Conservation (phyloP, 2,888 invertebrate species). For the Nomada ruficornis region DNA sequence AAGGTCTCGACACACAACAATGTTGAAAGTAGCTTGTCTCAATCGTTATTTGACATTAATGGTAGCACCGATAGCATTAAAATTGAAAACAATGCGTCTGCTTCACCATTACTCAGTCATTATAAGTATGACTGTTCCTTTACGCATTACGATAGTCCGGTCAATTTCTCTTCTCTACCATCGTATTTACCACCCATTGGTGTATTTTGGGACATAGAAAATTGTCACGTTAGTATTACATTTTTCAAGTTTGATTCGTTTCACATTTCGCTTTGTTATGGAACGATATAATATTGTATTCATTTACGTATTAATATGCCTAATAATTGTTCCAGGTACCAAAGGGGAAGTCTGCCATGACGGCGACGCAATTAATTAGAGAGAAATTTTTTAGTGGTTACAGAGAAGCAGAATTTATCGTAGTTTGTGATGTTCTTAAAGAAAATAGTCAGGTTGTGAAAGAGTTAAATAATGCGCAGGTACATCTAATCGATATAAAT, state of each 20-base stretch:
- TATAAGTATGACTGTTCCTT: constrained; percentile 74
- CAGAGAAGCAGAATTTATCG: constrained; percentile 94
- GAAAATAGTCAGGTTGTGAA: constrained; percentile 91
- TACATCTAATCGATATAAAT: constrained; percentile 2
- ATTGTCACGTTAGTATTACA: constrained; percentile 88
- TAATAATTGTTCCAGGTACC: constrained; percentile 87
- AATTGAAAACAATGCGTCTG: constrained; percentile 53
- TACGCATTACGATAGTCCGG: constrained; percentile 74
- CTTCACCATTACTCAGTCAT: constrained; percentile 59
- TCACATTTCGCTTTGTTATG: background rate
- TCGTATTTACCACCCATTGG: constrained; percentile 89
- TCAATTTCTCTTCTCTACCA: constrained; percentile 72
- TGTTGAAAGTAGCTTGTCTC: constrained; percentile 63
- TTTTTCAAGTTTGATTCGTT: background rate
- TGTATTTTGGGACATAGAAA: constrained; percentile 97
- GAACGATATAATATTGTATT: background rate
- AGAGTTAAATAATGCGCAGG: constrained; percentile 93
- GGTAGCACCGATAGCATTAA: constrained; percentile 63
- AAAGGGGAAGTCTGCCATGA: constrained; percentile 91
- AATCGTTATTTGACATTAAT: constrained; percentile 68
- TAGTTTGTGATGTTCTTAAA: constrained; percentile 95
- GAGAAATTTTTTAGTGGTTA: constrained; percentile 90
- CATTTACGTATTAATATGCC: constrained; percentile 3
- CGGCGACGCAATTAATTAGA: constrained; percentile 91
- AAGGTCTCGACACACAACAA: constrained; percentile 67